phyloP scores from a whole-genome alignment of 2,888 invertebrate genomes.

The Tetanocera ferruginea region DNA sequence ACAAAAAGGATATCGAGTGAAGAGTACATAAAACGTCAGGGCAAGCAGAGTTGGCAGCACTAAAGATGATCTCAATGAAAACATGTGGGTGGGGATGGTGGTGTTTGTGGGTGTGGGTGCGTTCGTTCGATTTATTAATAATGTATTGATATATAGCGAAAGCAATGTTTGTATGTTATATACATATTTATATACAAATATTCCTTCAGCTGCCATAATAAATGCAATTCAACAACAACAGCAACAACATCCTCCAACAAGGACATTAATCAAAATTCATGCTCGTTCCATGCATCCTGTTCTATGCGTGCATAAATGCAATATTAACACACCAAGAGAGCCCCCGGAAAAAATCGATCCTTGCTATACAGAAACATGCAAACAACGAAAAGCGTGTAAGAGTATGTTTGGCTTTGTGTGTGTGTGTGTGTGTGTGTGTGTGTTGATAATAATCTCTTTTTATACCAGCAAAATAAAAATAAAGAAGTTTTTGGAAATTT shows the following conservation, averaged over 20 bases:
- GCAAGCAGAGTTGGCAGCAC: no score
- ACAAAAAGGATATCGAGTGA: conserved; percentile 29
- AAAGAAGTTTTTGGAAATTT: no score
- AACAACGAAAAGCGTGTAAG: background rate
- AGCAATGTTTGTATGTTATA: background rate
- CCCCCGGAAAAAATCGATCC: background rate
- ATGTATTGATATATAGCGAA: background rate
- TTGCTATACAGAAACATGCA: background rate
- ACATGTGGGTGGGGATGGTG: no score
- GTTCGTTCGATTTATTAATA: no score
- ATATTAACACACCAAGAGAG: background rate
- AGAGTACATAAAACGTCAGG: background rate
- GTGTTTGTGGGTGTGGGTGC: no score
- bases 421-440: no score
- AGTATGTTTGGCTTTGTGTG: no score
- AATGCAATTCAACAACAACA: conserved; percentile 5
- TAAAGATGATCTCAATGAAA: no score
- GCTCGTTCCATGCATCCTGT: background rate
- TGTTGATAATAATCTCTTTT: no score
- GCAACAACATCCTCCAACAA: conserved; percentile 15
- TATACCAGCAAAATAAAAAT: no score
- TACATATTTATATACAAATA: background rate
- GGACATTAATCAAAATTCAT: conserved; percentile 35
- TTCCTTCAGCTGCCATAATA: background rate
- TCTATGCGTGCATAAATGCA: background rate